phyloP scores from a whole-genome alignment of 2,888 invertebrate genomes.

The Epinotia brunnichana region DNA sequence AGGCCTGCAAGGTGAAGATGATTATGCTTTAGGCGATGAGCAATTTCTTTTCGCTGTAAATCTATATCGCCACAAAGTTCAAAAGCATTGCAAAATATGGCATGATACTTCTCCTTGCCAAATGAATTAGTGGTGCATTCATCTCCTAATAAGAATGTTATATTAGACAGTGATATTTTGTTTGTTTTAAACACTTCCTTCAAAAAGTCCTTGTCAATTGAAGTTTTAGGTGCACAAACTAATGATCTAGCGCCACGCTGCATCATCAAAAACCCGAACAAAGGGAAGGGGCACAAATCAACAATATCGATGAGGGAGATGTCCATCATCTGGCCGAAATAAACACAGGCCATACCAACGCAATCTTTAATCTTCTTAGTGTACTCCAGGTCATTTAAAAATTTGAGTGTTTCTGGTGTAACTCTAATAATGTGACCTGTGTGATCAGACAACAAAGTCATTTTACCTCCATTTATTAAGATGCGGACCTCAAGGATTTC shows the following conservation, averaged over 20 bases:
- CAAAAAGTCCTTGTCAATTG: conserved; percentile 72
- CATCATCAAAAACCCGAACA: conserved; percentile 84
- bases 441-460: conserved; percentile 60
- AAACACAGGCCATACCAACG: conserved; percentile 66
- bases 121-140: conserved; percentile 61
- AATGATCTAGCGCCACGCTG: conserved; percentile 76
- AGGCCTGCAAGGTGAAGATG: conserved; percentile 74
- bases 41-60: conserved; percentile 60
- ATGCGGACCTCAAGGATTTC: conserved; percentile 64
- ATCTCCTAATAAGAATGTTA: conserved; percentile 68
- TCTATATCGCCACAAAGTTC: conserved; percentile 84
- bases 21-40: conserved; percentile 59
- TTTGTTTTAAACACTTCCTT: conserved; percentile 72
- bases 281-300: conserved; percentile 86
- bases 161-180: conserved; percentile 64
- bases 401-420: conserved; percentile 67
- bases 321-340: conserved; percentile 69
- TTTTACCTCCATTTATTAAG: conserved; percentile 69
- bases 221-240: conserved; percentile 71
- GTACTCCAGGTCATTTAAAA: conserved; percentile 80
- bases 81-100: conserved; percentile 82
- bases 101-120: conserved; percentile 73
- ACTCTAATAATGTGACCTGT: conserved; percentile 58
- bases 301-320: conserved; percentile 71
- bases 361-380: conserved; percentile 68